Conservation (phyloP, 1,140 invertebrate genomes). For the Nomia melanderi region DNA sequence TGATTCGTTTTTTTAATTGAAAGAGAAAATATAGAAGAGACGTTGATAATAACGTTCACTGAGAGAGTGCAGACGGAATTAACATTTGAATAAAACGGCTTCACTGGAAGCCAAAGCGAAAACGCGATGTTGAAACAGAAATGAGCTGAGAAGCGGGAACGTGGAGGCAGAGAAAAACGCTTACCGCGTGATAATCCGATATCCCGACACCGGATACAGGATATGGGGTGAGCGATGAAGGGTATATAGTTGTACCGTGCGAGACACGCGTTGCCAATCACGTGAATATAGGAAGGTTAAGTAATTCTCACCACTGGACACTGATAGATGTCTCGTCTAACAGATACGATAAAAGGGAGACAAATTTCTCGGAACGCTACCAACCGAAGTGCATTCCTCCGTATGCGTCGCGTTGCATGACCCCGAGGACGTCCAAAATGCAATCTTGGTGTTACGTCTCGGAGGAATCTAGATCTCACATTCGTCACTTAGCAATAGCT, state of each 20-base stretch:
- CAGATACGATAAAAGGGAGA: slow-evolving; percentile 26
- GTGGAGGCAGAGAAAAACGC: slow-evolving; percentile 37
- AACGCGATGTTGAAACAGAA: not conserved
- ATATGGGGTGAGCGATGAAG: slow-evolving; percentile 49
- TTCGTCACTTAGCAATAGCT: no score
- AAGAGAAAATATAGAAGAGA: no score
- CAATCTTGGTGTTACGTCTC: not conserved
- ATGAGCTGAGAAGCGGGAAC: slow-evolving; percentile 19
- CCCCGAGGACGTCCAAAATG: not conserved
- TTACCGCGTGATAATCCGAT: slow-evolving; percentile 53
- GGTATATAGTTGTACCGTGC: slow-evolving; percentile 36
- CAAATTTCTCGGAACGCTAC: slow-evolving; percentile 32
- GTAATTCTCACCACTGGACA: slow-evolving; percentile 42
- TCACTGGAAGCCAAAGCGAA: not conserved
- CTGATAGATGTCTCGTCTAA: slow-evolving; percentile 35
- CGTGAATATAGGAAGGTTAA: slow-evolving; percentile 38
- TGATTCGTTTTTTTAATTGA: no score
- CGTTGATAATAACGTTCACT: no score
- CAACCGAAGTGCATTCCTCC: not conserved
- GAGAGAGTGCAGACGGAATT: no score
- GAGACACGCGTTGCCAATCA: slow-evolving; percentile 47
- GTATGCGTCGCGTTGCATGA: not conserved
- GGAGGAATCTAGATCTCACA: not conserved
- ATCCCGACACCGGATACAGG: slow-evolving; percentile 54
- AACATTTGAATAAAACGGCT: no score